Evolutionary conservation across 2,797 vertebrate genomes (phyloP).

Genomic region (Lithobates sylvaticus): DNA sequence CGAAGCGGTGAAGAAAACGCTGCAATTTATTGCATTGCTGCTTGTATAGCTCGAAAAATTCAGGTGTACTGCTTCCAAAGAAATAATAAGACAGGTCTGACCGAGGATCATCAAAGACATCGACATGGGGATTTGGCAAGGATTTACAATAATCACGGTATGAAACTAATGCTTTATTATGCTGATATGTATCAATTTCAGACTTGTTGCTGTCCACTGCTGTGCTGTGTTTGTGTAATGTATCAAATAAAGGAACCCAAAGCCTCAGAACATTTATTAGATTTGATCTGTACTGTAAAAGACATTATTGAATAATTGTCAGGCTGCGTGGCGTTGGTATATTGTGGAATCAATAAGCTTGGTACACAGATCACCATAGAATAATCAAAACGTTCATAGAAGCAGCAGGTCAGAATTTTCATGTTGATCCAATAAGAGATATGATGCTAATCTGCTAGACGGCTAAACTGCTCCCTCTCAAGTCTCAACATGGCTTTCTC

Average conservation of each 20-base stretch:
- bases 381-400: slow-evolving; percentile 50
- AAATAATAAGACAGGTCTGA: not conserved
- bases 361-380: slow-evolving; percentile 45
- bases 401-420: slow-evolving; percentile 57
- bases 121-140: slow-evolving; percentile 8
- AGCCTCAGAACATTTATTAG: slow-evolving; percentile 50
- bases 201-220: slow-evolving; percentile 17
- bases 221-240: slow-evolving; percentile 7
- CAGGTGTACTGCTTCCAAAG: not conserved
- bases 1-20: not conserved
- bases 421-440: slow-evolving; percentile 60
- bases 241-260: slow-evolving; percentile 46
- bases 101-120: not conserved
- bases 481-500: slow-evolving; percentile 30
- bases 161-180: slow-evolving; percentile 19
- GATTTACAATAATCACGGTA: slow-evolving; percentile 12
- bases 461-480: slow-evolving; percentile 24
- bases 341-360: slow-evolving; percentile 50
- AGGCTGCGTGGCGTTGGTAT: slow-evolving; percentile 49
- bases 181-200: slow-evolving; percentile 18
- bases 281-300: slow-evolving; percentile 47
- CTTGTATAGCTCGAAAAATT: slow-evolving; percentile 1
- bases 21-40: not conserved
- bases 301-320: slow-evolving; percentile 60
- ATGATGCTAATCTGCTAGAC: slow-evolving; percentile 52